Evolutionary conservation across 2,797 vertebrate species (phyloP).

Genomic region (Esox lucius): DNA sequence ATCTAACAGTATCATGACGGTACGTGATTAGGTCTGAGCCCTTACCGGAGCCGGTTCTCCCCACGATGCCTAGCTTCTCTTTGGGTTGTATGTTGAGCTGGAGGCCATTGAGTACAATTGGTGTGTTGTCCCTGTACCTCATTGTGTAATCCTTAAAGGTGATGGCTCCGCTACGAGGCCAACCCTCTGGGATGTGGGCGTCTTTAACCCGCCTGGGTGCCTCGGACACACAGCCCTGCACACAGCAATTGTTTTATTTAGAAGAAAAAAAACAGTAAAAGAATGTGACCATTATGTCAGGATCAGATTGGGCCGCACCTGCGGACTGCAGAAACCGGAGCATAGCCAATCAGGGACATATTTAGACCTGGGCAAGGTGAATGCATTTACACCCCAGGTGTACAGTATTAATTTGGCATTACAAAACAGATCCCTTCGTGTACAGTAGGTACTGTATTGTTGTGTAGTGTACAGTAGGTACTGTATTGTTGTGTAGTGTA

Average conservation of each 20-base stretch:
- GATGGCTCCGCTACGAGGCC: slow-evolving; percentile 75
- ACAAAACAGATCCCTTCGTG: too few relatives aligned
- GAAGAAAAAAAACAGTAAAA: too few relatives aligned
- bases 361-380: too few relatives aligned
- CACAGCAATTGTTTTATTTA: neutral
- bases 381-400: neutral
- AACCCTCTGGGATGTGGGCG: slow-evolving; percentile 61
- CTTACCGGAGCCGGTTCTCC: slow-evolving; percentile 81
- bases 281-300: too few relatives aligned
- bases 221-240: slow-evolving; percentile 73
- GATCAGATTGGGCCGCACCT: too few relatives aligned
- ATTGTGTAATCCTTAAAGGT: slow-evolving; percentile 79
- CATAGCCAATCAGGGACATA: too few relatives aligned
- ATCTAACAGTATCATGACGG: too few relatives aligned
- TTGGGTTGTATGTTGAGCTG: slow-evolving; percentile 65
- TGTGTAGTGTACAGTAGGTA: neutral
- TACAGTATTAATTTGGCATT: neutral
- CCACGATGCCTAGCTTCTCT: slow-evolving; percentile 85
- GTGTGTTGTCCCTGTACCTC: slow-evolving; percentile 80
- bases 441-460: neutral
- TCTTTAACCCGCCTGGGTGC: slow-evolving; percentile 54
- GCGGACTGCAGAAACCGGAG: too few relatives aligned
- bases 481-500: neutral
- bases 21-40: neutral
- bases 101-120: slow-evolving; percentile 75